A percentile compares a stretch with the other conserved stretches of the same genome.
phyloP scores from a whole-genome alignment of 2,113 vertebrate species.

The Nycticebus coucang region DNA sequence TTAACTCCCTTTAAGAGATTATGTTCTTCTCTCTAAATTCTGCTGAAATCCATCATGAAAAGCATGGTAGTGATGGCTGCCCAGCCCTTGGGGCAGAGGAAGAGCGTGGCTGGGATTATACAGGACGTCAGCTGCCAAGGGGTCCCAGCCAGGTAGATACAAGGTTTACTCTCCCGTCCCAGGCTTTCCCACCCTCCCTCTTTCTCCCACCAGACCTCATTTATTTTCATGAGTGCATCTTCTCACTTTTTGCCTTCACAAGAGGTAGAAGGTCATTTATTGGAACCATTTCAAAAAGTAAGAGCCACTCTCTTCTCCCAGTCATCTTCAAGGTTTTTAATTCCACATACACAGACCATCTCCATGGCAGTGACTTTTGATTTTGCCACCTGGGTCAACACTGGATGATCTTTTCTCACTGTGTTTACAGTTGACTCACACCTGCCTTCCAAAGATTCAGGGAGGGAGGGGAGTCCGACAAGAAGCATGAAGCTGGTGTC shows the following conservation, averaged over 20 bases:
- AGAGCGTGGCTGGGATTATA: not conserved
- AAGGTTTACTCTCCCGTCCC: not conserved
- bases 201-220: not conserved
- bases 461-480: not conserved
- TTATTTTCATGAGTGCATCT: not conserved
- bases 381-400: not conserved
- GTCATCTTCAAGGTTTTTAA: not conserved
- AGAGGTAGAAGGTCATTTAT: not conserved
- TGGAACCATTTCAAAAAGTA: not conserved
- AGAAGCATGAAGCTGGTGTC: not conserved
- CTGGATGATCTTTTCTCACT: slow-evolving; percentile 8
- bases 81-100: not conserved
- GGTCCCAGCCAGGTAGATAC: not conserved
- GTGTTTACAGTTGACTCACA: slow-evolving; percentile 68
- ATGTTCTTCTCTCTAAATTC: not conserved
- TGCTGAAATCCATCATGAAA: not conserved
- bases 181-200: not conserved
- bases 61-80: not conserved
- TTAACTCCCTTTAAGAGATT: not conserved
- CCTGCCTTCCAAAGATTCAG: slow-evolving; percentile 31
- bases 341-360: not conserved
- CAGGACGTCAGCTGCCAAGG: rapidly evolving
- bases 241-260: not conserved
- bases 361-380: not conserved
- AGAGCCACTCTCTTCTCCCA: not conserved